A percentile compares a stretch with the other conserved stretches of the same genome.
Conservation (phyloP, 2,113 vertebrate species). For the Mormyrus lacerda region DNA sequence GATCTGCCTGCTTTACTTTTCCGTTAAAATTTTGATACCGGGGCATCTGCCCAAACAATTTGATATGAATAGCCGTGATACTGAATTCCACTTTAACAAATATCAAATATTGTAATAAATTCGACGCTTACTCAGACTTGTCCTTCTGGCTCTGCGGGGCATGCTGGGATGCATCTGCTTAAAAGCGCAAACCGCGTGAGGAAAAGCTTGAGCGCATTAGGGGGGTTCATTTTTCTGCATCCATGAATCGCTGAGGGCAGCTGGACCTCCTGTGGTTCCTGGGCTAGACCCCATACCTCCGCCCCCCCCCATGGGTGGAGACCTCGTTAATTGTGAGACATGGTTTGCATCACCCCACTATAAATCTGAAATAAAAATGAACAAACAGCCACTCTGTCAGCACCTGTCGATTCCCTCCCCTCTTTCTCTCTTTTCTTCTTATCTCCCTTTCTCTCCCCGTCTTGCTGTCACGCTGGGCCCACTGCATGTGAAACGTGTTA, state of each 20-base stretch:
- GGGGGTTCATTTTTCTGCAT: neutral
- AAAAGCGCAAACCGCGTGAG: neutral
- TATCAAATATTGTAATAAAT: neutral
- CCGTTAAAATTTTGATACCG: neutral
- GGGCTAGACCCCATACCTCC: neutral
- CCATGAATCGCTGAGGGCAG: neutral
- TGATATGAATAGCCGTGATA: neutral
- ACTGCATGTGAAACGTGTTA: neutral
- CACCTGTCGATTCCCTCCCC: neutral
- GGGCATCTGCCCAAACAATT: neutral
- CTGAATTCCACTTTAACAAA: neutral
- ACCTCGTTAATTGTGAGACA: neutral
- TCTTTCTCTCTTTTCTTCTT: neutral
- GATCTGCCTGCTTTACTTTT: neutral
- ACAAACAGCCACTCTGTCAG: neutral
- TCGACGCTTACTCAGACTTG: neutral
- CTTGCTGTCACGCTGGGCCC: neutral
- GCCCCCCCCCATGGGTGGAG: neutral
- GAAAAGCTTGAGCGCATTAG: neutral
- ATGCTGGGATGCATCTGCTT: neutral
- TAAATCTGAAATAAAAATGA: conserved; percentile 8
- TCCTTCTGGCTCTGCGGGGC: neutral
- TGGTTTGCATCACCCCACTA: neutral
- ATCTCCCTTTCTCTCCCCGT: neutral
- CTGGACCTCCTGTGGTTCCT: neutral